phyloP scores from a whole-genome alignment of 1,140 invertebrate species.

The Patella vulgata region DNA sequence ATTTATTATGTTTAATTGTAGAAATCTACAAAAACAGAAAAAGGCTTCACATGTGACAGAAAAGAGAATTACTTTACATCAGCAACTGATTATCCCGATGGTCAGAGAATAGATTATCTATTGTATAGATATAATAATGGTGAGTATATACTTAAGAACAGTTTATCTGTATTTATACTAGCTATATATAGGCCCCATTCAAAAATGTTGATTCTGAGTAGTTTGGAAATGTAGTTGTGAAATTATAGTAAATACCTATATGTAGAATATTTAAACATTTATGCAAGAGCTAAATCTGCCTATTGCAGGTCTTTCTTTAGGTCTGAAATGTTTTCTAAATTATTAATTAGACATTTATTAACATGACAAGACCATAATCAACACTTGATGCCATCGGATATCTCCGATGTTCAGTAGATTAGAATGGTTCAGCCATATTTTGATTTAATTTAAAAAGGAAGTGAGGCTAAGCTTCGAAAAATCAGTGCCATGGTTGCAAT shows the following conservation, averaged over 20 bases:
- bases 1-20: too few species aligned
- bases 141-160: slow-evolving; percentile 36
- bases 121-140: slow-evolving; percentile 72
- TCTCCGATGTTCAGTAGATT: too few species aligned
- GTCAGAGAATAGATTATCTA: slow-evolving; percentile 92
- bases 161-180: neutral
- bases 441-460: neutral
- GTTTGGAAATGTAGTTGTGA: neutral
- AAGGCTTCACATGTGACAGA: slow-evolving; percentile 81
- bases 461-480: slow-evolving; percentile 13
- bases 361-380: too few species aligned
- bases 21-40: slow-evolving; percentile 31
- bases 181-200: neutral
- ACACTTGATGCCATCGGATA: too few species aligned
- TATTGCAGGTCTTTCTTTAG: too few species aligned
- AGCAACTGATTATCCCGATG: slow-evolving; percentile 72
- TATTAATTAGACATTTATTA: too few species aligned
- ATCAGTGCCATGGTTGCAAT: too few species aligned
- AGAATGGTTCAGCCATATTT: too few species aligned
- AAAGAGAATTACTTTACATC: slow-evolving; percentile 85
- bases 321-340: too few species aligned
- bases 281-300: too few species aligned
- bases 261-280: slow-evolving; percentile 6
- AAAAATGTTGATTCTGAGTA: neutral
- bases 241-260: neutral